Evolutionary conservation across 2,797 vertebrate species (phyloP), one percentile per base, ranked within the genome.

Genomic region (Amblyopsis hoosieri): DNA sequence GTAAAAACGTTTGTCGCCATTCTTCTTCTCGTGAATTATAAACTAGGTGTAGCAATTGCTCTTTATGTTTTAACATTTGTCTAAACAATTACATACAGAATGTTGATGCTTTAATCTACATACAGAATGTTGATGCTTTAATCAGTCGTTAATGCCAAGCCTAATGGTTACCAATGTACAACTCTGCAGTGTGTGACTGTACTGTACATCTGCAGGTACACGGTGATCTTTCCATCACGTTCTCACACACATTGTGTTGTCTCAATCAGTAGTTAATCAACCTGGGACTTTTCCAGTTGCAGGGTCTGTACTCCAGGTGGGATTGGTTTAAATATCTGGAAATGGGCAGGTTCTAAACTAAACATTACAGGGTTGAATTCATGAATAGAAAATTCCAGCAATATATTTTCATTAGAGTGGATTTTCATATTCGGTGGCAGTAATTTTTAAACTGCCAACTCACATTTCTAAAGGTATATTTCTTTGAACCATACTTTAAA

Each of bases 241-340:
- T 42, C 17, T 60, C 54, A 68, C 51, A 72, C 59, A 69, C 12
- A 66, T 66, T 45, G 3, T 87, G 81, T 85, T 69, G 61, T 77
- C 61, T 72, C 76, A 64, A 83, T 87, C 70, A 82, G 85, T 65
- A 76, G 61, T 79, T 81, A 85, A 88, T 88, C 76, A 89, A 82
- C 78, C 70, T 73, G 65, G 80, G 80, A 81, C 72, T 75, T 81
- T 75, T 87, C 79, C 81, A 83, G 80, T 86, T 78, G 80, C 79
- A 70, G 78, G 78, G 68, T 71, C 64, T 85, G 69, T 81, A 79
- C 77, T 79, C 75, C 52, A 53, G 68, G 58, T 78, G 68, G 76
- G 75, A 86, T 89, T 75, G 82, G 84, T 85, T 86, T 90, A 89
- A 23, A 90, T 87, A 80, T 85, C 74, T 78, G 76, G 37, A 60